Evolutionary conservation across 2,888 invertebrate species (phyloP), one percentile per base, ranked within the genome.

Genomic region (Amphiduros pacificus): DNA sequence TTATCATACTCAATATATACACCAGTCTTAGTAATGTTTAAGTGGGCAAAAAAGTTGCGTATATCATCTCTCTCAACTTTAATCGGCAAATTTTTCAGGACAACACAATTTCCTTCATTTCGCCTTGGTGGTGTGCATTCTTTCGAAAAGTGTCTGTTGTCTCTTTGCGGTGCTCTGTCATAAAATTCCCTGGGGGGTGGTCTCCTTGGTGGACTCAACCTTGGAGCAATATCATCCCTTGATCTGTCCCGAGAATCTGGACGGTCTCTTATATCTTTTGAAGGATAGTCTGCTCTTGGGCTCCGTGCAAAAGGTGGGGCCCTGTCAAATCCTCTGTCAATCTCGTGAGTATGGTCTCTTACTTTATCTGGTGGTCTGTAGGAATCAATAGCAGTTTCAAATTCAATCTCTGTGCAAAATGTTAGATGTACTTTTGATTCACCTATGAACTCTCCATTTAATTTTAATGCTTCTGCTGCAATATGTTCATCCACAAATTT

Each of bases 321-420:
- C n/a, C n/a, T n/a, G n/a, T n/a, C n/a, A n/a, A n/a, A n/a, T n/a
- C n/a, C n/a, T n/a, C n/a, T n/a, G n/a, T n/a, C n/a, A n/a, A n/a
- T n/a, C n/a, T n/a, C n/a, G n/a, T n/a, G n/a, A 44, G 44, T n/a
- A 11, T 36, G 36, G 22, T 11, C 22, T 51, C 51, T 51, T 11
- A 3, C 9, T 24, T 51, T 14, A 24, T 27, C 26, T 14, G 50
- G 14, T n/a, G 41, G 64, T 4, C 28, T 50, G 50, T 56, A 73
- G 1, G 76, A 88, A 79, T 93, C 93, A 1, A 90, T 85, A 0
- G 90, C 90, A 29, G 87, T 84, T 14, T 91, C 90, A 78, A 91
- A 95, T 14, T 88, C 87, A 1, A 87, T 87, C 66, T 91, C 91
- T 9, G 88, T 87, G 2, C 92, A 84, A 54, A 87, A 86, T 56